phyloP scores from a whole-genome alignment of 2,888 invertebrate species.

The Trachelus iudaicus region DNA sequence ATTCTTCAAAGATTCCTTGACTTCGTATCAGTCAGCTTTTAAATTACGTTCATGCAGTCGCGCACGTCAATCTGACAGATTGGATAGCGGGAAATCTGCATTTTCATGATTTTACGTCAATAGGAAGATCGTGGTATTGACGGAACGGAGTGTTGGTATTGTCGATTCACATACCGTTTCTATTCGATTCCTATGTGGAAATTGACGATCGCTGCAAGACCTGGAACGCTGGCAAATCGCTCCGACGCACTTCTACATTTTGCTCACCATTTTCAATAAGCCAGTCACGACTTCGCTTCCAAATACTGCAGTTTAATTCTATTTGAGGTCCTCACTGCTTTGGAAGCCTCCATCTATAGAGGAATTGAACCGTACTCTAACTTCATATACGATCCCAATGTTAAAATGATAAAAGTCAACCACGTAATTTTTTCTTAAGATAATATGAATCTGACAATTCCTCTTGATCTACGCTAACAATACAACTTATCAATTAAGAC shows the following conservation, averaged over 20 bases:
- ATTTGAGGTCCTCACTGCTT: background rate
- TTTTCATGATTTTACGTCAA: background rate
- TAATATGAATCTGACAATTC: no score
- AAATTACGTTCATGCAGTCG: background rate
- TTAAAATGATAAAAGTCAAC: no score
- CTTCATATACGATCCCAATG: no score
- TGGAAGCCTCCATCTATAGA: background rate
- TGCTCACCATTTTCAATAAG: background rate
- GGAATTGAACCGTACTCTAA: no score
- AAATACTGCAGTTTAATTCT: constrained; percentile 6
- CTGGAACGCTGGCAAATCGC: background rate
- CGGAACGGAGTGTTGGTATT: background rate
- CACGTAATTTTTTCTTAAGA: no score
- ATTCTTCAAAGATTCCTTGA: background rate
- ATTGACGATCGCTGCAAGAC: background rate
- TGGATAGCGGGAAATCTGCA: background rate
- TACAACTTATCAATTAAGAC: background rate
- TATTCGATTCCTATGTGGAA: background rate
- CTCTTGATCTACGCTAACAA: no score
- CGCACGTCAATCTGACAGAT: background rate
- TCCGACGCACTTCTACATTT: background rate
- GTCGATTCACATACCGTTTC: background rate
- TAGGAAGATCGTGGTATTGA: background rate
- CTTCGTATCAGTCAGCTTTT: background rate
- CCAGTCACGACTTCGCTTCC: constrained; percentile 1